These are phyloP conservation scores for Pteronura brasiliensis DNA, from an alignment of 2,113 vertebrate species.

Conservation along the genomic window DNA sequence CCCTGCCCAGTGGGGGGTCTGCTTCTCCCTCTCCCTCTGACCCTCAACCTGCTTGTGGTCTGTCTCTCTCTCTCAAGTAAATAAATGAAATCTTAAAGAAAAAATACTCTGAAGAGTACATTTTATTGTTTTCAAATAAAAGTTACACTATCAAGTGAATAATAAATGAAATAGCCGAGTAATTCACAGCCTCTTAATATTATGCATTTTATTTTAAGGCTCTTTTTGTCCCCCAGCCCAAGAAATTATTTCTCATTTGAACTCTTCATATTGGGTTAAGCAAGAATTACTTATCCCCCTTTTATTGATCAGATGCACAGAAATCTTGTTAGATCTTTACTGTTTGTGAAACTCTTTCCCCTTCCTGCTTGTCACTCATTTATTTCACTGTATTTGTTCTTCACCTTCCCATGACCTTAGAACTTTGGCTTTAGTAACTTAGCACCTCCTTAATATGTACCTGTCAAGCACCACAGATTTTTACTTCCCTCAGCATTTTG, in stretches of 20 bases:
- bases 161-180: not conserved
- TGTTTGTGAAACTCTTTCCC: not conserved
- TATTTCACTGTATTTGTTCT: not conserved
- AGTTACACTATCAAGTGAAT: not conserved
- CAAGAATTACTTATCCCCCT: not conserved
- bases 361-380: not conserved
- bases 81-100: not conserved
- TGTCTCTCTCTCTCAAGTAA: not conserved
- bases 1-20: not conserved
- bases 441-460: not conserved
- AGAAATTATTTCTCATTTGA: not conserved
- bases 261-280: not conserved
- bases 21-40: not conserved
- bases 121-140: not conserved
- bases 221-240: not conserved
- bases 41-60: not conserved
- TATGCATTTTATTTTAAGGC: not conserved
- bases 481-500: not conserved
- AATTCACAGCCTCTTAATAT: not conserved
- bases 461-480: not conserved
- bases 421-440: not conserved
- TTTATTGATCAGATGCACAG: not conserved
- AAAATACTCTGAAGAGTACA: not conserved
- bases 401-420: not conserved
- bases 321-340: not conserved